Base-by-base conservation (phyloP, 1,140 invertebrate genomes). In the Brachionus sp. region DNA sequence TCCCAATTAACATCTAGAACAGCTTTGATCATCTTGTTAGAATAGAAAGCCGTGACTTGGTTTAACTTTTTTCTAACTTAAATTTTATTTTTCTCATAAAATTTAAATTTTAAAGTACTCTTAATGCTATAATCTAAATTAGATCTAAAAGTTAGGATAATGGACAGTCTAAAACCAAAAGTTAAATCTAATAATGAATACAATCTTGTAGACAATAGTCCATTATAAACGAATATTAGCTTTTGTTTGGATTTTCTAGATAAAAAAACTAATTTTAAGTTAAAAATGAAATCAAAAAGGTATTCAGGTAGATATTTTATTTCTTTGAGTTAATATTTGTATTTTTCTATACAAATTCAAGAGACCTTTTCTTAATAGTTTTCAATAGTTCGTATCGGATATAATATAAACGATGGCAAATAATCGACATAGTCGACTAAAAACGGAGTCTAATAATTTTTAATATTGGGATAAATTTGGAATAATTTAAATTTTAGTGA, bases 271-370 rank as follows among this genome's bases (percentile, higher is more conserved):
- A 16, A 70, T 70, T 70, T 39, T n/a, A 39, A 39, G 33, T 39
- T 66, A 66, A 66, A 70, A 70, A 39, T 39, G 1, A 37, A 70
- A 39, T 19, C 33, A 70, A 70, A 70, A 6, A 44, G 66, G 66
- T 70, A 70, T 70, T 70, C 66, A 70, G 66, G 66, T 70, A 70
- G 66, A 70, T 70, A 70, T 70, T 70, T 70, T 70, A 39, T 37
- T 70, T 19, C 37, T 37, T 16, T 70, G 39, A 70, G 66, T 70
- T 70, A 70, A 70, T 70, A 70, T 70, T 70, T 70, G 66, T 70
- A 70, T 70, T 37, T 39, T 37, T 70, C 66, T 70, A 39, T 70
- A 70, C 66, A 70, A 70, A 39, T 70, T 70, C 29, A 39, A 70
- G 66, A 70, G 66, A 70, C 66, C 66, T 70, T 70, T 70, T 37